Percentiles rank a stretch among this genome's conserved stretches.
These are phyloP conservation scores for Cylloceria caligata DNA, from an alignment of 2,888 invertebrate genomes.

Conservation along the genomic window DNA sequence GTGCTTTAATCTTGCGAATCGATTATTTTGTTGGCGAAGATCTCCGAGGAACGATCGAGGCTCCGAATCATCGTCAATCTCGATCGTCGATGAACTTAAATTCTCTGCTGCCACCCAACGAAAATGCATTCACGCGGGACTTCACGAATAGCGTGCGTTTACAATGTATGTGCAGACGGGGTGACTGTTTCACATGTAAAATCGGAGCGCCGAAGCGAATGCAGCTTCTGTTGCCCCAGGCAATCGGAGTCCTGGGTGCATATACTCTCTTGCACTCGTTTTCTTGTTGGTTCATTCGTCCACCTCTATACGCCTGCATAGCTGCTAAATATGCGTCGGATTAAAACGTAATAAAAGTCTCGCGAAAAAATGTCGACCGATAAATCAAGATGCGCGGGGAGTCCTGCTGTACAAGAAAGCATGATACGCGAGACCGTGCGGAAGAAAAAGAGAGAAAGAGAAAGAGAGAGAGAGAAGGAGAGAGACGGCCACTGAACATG, in stretches of 20 bases:
- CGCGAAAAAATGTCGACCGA: constrained; percentile 79
- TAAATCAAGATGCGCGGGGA: constrained; percentile 75
- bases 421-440: background rate
- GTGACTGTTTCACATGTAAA: background rate
- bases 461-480: background rate
- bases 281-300: background rate
- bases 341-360: constrained; percentile 81
- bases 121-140: constrained; percentile 12
- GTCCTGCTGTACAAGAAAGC: background rate
- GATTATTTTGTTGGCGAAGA: constrained; percentile 38
- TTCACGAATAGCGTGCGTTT: background rate
- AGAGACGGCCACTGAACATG: constrained; percentile 9
- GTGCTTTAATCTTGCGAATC: constrained; percentile 24
- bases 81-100: constrained; percentile 37
- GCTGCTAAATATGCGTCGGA: constrained; percentile 74
- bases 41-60: constrained; percentile 8
- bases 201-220: constrained; percentile 17
- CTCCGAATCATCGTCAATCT: constrained; percentile 58
- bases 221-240: constrained; percentile 47
- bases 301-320: constrained; percentile 1
- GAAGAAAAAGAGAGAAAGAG: background rate
- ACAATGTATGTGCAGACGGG: constrained; percentile 20
- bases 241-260: constrained; percentile 26
- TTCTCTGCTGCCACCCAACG: background rate
- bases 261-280: background rate